Evolutionary conservation across 2,797 vertebrate species (phyloP).

Genomic region (Pseudotriccus pelzelni): DNA sequence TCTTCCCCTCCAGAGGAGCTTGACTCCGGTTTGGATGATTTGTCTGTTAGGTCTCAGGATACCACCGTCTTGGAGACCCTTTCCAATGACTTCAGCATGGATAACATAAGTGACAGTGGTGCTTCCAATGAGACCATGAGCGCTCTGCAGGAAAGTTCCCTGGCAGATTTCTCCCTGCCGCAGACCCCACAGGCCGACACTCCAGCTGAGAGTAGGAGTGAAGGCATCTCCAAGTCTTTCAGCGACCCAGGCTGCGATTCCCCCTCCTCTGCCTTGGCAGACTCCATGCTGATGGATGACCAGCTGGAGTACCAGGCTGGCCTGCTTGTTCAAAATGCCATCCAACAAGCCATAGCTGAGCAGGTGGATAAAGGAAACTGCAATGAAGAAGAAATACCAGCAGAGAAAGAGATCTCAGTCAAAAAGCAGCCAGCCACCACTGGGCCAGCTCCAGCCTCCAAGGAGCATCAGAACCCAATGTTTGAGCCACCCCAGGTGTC

Average conservation of each 20-base stretch:
- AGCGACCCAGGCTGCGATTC: slow-evolving; percentile 75
- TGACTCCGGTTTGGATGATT: slow-evolving; percentile 92
- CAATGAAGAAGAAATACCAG: not conserved
- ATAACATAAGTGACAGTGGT: slow-evolving; percentile 92
- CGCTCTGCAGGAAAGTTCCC: slow-evolving; percentile 80
- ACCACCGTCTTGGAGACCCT: slow-evolving; percentile 86
- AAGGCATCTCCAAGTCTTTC: slow-evolving; percentile 77
- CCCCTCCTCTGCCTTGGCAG: slow-evolving; percentile 63
- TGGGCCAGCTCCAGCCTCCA: slow-evolving; percentile 14
- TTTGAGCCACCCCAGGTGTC: slow-evolving; percentile 81
- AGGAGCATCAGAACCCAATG: slow-evolving; percentile 47
- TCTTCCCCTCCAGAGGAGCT: slow-evolving; percentile 88
- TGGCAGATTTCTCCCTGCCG: slow-evolving; percentile 84
- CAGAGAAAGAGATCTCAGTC: slow-evolving; percentile 26
- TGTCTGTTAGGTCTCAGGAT: slow-evolving; percentile 94
- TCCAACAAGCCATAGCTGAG: slow-evolving; percentile 90
- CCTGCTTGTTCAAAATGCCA: slow-evolving; percentile 90
- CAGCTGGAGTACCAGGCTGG: slow-evolving; percentile 91
- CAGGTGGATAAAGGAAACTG: slow-evolving; percentile 72
- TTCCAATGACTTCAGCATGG: slow-evolving; percentile 91
- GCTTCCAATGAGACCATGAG: slow-evolving; percentile 85
- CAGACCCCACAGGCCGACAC: slow-evolving; percentile 87
- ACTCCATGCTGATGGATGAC: slow-evolving; percentile 78
- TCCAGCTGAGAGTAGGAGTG: slow-evolving; percentile 79
- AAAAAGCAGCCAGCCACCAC: slow-evolving; percentile 12